Percentiles rank a stretch among this genome's conserved stretches.
Evolutionary conservation across 2,797 vertebrate species (phyloP).

Genomic region (Danionella dracula): DNA sequence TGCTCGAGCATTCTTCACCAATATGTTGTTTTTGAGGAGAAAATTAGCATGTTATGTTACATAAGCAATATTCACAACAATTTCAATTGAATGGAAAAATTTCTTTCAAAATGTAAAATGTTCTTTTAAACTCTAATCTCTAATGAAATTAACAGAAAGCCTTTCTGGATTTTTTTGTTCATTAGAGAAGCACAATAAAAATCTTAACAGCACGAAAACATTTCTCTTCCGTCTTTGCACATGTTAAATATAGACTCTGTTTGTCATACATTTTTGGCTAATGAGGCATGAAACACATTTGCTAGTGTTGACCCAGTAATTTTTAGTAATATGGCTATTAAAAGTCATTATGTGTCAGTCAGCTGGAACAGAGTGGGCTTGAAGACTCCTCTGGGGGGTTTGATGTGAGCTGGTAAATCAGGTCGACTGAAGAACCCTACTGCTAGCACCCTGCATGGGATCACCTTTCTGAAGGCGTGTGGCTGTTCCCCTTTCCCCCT

Average conservation of each 20-base stretch:
- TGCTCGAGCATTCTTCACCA: no score
- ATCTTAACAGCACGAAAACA: conserved; percentile 8
- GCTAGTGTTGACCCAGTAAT: conserved; percentile 49
- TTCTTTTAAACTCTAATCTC: no score
- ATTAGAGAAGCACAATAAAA: not conserved
- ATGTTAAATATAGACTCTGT: conserved; percentile 48
- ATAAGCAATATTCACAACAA: no score
- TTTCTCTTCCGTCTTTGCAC: conserved; percentile 31
- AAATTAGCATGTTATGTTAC: no score
- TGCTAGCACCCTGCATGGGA: conserved; percentile 30
- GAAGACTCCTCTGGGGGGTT: conserved; percentile 30
- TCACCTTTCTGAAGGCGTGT: conserved; percentile 41
- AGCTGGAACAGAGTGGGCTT: conserved; percentile 43
- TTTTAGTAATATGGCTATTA: conserved; percentile 54
- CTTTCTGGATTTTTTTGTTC: not conserved
- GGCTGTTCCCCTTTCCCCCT: conserved; percentile 6
- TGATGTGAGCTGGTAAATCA: conserved; percentile 27
- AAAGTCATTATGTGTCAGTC: conserved; percentile 54
- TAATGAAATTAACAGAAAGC: not conserved
- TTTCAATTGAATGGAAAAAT: no score
- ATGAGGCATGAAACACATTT: conserved; percentile 51
- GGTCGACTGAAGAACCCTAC: conserved; percentile 46
- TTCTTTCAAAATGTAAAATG: no score
- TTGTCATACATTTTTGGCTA: conserved; percentile 45
- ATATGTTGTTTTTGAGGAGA: no score